Conservation (phyloP, 2,888 invertebrate genomes). For the Erebia aethiops region DNA sequence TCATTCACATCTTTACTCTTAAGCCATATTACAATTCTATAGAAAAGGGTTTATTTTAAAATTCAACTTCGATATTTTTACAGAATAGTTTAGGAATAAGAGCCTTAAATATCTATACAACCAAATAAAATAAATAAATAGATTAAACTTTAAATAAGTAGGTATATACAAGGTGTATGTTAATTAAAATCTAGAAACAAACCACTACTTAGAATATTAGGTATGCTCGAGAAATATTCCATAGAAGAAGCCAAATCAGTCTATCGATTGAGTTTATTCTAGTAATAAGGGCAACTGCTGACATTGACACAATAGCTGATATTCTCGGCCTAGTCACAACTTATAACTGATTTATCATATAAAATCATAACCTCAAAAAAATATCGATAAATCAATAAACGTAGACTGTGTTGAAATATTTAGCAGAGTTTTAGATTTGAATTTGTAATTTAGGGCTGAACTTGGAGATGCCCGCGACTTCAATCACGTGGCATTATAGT, state of each 20-base stretch:
- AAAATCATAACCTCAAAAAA: constrained; percentile 1
- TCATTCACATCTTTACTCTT: constrained; percentile 7
- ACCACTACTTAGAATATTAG: no score
- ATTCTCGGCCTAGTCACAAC: background rate
- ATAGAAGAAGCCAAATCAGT: constrained; percentile 10
- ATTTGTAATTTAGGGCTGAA: background rate
- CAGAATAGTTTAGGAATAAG: no score
- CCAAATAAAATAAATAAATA: no score
- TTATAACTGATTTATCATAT: background rate
- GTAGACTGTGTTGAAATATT: background rate
- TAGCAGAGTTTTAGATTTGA: background rate
- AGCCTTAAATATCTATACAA: no score
- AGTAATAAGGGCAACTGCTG: constrained; percentile 41
- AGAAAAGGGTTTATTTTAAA: background rate
- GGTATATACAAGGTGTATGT: no score
- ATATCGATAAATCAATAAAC: background rate
- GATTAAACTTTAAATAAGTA: no score
- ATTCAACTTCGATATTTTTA: background rate
- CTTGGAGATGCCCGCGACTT: background rate
- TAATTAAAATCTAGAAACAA: background rate
- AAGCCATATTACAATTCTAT: background rate
- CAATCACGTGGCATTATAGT: no score
- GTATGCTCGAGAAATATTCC: background rate
- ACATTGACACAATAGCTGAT: constrained; percentile 18
- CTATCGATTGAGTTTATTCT: constrained; percentile 49